phyloP scores from a whole-genome alignment of 2,113 vertebrate species.

The Podarcis muralis region DNA sequence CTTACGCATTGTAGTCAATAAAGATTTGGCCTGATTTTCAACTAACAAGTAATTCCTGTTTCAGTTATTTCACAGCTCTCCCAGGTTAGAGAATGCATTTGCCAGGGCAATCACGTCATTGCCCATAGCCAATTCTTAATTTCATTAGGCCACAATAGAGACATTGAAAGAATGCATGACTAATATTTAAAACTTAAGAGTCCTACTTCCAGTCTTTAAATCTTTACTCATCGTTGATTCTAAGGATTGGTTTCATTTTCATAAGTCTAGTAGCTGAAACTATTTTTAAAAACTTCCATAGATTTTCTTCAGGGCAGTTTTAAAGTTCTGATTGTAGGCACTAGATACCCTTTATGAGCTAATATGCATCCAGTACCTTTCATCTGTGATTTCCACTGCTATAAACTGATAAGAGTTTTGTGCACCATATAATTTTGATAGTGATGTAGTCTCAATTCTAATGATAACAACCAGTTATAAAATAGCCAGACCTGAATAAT shows the following conservation, averaged over 20 bases:
- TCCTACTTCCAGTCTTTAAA: not conserved
- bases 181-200: not conserved
- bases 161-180: not conserved
- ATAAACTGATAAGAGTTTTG: constrained; percentile 22
- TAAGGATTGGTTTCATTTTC: not conserved
- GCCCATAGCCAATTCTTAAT: not conserved
- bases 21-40: too few species aligned
- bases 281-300: not conserved
- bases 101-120: not conserved
- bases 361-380: constrained; percentile 26
- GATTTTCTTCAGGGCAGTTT: not conserved
- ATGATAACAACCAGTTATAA: constrained; percentile 41
- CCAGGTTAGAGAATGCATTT: not conserved
- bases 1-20: too few species aligned
- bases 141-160: not conserved
- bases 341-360: not conserved
- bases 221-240: not conserved
- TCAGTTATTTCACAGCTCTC: too few species aligned
- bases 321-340: constrained; percentile 6
- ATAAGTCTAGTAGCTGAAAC: not conserved
- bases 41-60: too few species aligned
- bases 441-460: constrained; percentile 27
- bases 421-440: constrained; percentile 37
- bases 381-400: constrained; percentile 17
- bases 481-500: constrained; percentile 36